Base-by-base conservation (phyloP, 2,888 invertebrate species). In the Adelphocoris suturalis region DNA sequence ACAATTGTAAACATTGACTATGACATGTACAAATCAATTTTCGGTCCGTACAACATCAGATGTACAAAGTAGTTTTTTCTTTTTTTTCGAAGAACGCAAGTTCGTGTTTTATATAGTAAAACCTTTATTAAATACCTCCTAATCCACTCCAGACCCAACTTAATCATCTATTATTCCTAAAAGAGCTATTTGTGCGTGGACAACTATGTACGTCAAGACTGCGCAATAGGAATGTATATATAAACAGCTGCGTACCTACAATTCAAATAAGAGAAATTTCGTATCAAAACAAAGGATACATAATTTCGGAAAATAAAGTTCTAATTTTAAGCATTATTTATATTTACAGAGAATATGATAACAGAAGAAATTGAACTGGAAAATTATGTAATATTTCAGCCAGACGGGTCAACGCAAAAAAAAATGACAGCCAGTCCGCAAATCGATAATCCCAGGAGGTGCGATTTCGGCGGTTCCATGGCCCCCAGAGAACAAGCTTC, bases 381-480 rank as follows among this genome's bases (percentile, higher is more conserved):
- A 68, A 27, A 68, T 11, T 4, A 68, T 12, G 12, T 0, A 27
- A 23, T 27, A 68, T 68, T 23, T 12, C 13, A 23, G 68, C 13
- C 23, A 23, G 5, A 19, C 12, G 27, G 23, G 68, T 19, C 5
- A 23, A 23, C 68, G 68, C 19, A 27, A 68, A 61, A 61, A 2
- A 68, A 68, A 23, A 68, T 68, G 68, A 68, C 68, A 68, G 68
- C 23, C 68, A 19, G 68, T 68, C 68, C 5, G 68, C 68, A 68
- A 68, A 68, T 68, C 68, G 68, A 68, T 68, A 68, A 68, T 23
- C 0, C 68, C 27, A 27, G 27, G 68, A 23, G 27, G 68, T 57
- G n/a, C 16, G 68, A 23, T 68, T 68, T 68, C 68, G 68, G 68
- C 68, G 68, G 68, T 68, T 23, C 68, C 23, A 23, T 19, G 61